Evolutionary conservation across 2,888 invertebrate species (phyloP), one percentile per base, ranked within the genome.

Genomic region (Hirtodrosophila trivittata): DNA sequence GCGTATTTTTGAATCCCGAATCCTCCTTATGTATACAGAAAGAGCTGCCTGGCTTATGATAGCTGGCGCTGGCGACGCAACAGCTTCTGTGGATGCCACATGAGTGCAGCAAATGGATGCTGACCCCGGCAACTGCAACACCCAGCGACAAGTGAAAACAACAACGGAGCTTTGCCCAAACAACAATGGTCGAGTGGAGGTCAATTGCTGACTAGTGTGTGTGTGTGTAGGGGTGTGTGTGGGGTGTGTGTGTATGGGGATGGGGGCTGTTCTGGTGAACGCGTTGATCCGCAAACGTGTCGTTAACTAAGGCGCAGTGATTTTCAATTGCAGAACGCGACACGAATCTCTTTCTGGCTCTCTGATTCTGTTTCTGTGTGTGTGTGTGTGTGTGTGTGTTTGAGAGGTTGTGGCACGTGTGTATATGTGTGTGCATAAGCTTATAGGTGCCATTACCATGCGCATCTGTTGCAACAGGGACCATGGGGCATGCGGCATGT

Each of bases 241-340:
- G 37, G 14, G 41, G 25, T 38, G 14, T 13, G 12, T 3, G 9
- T 7, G 47, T 28, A 14, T 12, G 45, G 12, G 59, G 30, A 6
- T 7, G 1, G 30, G 18, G 12, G 21, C 26, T 32, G 60, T 35
- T 47, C 50, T 64, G 69, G 66, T 62, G 67, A 81, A 82, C 72
- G 87, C 77, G 87, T 88, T 86, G 86, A 86, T 86, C 86, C 86
- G 77, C 87, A 88, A 88, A 86, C 88, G 86, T 86, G 86, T 86
- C 87, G 75, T 88, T 87, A 77, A 78, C 80, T 80, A 80, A 87
- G 87, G 81, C 78, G 74, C 86, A 86, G 88, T 87, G 77, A 87
- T 86, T 86, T 88, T 77, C 87, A 86, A 87, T 84, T 84, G 78
- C 72, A 75, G 71, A 77, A 37, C 82, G 87, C 85, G 82, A 63